A percentile compares a stretch with the other conserved stretches of the same genome.
Evolutionary conservation across 2,888 invertebrate genomes (phyloP).

Genomic region (Camptogramma bilineatum): DNA sequence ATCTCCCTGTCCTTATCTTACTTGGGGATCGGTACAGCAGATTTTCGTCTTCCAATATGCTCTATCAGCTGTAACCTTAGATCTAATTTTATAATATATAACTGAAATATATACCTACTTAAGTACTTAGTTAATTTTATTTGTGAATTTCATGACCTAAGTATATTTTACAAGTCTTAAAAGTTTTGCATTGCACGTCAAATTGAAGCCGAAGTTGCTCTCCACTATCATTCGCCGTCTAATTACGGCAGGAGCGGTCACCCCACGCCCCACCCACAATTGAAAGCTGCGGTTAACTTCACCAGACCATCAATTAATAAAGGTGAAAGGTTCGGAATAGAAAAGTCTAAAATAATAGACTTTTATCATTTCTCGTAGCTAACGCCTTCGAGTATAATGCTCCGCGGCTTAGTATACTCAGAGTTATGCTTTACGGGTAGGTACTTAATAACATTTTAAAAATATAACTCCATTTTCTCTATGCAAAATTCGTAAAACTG

Average conservation of each 20-base stretch:
- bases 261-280: slow-evolving; percentile 2
- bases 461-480: slow-evolving; percentile 20
- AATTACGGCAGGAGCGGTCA: background rate
- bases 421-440: slow-evolving; percentile 17
- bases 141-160: background rate
- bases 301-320: background rate
- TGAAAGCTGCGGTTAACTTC: background rate
- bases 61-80: too few species aligned
- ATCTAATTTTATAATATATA: too few species aligned
- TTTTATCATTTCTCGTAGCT: slow-evolving; percentile 1
- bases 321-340: background rate
- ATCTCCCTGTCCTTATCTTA: too few species aligned
- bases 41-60: too few species aligned
- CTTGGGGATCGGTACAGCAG: too few species aligned
- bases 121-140: background rate
- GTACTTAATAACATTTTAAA: slow-evolving; percentile 24
- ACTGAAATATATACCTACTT: too few species aligned
- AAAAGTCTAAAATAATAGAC: slow-evolving; percentile 6
- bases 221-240: background rate
- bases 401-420: slow-evolving; percentile 43
- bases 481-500: slow-evolving; percentile 27
- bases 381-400: slow-evolving; percentile 19
- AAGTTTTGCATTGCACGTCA: background rate
- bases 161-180: background rate
- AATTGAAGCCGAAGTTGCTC: background rate